phyloP scores from a whole-genome alignment of 2,888 invertebrate species.

The Cryptocephalus primarius region DNA sequence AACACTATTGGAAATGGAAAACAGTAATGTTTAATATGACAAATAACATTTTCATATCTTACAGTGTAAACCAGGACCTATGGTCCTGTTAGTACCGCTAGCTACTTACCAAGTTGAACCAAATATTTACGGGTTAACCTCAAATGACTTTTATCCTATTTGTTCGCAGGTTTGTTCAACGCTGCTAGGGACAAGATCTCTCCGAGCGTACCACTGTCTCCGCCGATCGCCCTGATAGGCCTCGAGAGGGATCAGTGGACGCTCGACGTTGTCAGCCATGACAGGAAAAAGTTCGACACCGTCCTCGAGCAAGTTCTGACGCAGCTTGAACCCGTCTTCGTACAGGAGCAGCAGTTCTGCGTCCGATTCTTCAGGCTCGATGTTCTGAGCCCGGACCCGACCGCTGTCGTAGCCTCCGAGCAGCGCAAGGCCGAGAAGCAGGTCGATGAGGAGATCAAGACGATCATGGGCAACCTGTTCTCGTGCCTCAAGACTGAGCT shows the following conservation, averaged over 20 bases:
- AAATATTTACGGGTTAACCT: too few relatives aligned
- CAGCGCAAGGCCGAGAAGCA: constrained; percentile 55
- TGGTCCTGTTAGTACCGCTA: too few relatives aligned
- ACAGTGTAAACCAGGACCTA: too few relatives aligned
- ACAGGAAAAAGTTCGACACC: constrained; percentile 50
- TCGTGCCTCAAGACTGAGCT: constrained; percentile 79
- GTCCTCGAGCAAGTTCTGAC: constrained; percentile 77
- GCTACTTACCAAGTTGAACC: too few relatives aligned
- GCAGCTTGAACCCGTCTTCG: constrained; percentile 80
- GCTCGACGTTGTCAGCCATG: constrained; percentile 48
- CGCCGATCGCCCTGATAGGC: constrained; percentile 41
- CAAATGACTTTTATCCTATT: too few relatives aligned
- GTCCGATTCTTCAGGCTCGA: constrained; percentile 72
- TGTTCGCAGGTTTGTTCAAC: constrained; percentile 57
- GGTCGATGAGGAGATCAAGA: constrained; percentile 67
- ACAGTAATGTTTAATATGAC: too few relatives aligned
- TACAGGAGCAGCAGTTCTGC: constrained; percentile 93
- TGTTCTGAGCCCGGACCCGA: constrained; percentile 44
- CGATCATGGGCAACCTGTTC: constrained; percentile 85
- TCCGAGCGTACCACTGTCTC: constrained; percentile 21
- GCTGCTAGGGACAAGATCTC: constrained; percentile 48
- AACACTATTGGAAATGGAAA: too few relatives aligned
- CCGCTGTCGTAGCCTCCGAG: constrained; percentile 25
- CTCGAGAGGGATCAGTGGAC: constrained; percentile 55
- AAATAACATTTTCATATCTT: too few relatives aligned